These are phyloP conservation scores for Psittacula derbiana DNA, from an alignment of 2,797 vertebrate genomes.

Conservation along the genomic window DNA sequence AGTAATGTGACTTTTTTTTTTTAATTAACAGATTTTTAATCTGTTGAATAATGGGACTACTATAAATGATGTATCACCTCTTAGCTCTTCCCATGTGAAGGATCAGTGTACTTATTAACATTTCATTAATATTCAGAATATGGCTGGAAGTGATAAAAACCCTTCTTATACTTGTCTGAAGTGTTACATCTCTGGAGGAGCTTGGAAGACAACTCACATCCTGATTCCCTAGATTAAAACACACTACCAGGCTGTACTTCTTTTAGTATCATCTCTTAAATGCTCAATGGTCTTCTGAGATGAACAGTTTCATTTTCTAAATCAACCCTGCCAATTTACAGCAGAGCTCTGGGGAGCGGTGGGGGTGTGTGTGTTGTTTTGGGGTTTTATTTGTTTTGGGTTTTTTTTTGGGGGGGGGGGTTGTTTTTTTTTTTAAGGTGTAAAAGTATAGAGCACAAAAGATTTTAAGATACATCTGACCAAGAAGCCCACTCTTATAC, in stretches of 20 bases:
- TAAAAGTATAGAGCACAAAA: background rate
- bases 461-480: background rate
- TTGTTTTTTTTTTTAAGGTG: background rate
- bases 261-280: background rate
- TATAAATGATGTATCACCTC: background rate
- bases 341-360: background rate
- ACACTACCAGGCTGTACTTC: background rate
- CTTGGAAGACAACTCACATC: background rate
- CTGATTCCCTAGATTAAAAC: background rate
- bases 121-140: background rate
- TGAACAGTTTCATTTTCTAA: background rate
- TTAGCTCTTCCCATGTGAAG: background rate
- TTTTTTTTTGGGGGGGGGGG: no score
- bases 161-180: background rate
- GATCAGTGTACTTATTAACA: background rate
- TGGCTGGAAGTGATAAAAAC: background rate
- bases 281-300: background rate
- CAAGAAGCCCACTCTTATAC: background rate
- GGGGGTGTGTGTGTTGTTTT: no score
- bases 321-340: background rate
- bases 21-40: background rate
- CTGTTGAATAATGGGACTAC: background rate
- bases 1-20: background rate
- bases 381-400: background rate
- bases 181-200: background rate